phyloP scores from a whole-genome alignment of 2,888 invertebrate genomes.

The Apotomis turbidana region DNA sequence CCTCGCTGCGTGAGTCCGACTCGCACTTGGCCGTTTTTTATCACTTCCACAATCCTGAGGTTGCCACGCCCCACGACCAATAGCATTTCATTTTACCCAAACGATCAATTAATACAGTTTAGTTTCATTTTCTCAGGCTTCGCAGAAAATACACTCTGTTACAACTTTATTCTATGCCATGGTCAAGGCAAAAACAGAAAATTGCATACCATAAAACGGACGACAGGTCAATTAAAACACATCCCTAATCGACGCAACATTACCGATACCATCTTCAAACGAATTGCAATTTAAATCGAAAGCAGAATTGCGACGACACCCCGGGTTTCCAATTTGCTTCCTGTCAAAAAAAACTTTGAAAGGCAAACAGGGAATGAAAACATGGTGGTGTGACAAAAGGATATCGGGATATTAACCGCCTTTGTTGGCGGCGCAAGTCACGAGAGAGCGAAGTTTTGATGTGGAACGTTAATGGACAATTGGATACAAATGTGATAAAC shows the following conservation, averaged over 20 bases:
- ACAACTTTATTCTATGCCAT: neutral
- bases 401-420: slow-evolving; percentile 18
- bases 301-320: neutral
- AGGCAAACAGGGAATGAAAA: slow-evolving; percentile 24
- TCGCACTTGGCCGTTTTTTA: too few relatives aligned
- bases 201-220: neutral
- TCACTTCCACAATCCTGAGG: too few relatives aligned
- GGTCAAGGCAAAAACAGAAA: neutral
- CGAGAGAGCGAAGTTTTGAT: neutral
- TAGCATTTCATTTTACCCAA: too few relatives aligned
- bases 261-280: neutral
- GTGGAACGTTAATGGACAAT: neutral
- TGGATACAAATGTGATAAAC: too few relatives aligned
- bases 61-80: too few relatives aligned
- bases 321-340: slow-evolving; percentile 18
- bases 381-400: slow-evolving; percentile 20
- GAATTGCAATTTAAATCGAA: slow-evolving; percentile 14
- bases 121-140: too few relatives aligned
- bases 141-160: too few relatives aligned
- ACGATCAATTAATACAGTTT: too few relatives aligned
- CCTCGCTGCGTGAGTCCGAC: too few relatives aligned
- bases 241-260: neutral
- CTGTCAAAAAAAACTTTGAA: slow-evolving; percentile 2
- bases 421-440: slow-evolving; percentile 4
- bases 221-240: slow-evolving; percentile 12